phyloP scores from a whole-genome alignment of 2,113 vertebrate species.

The Verasper variegatus region DNA sequence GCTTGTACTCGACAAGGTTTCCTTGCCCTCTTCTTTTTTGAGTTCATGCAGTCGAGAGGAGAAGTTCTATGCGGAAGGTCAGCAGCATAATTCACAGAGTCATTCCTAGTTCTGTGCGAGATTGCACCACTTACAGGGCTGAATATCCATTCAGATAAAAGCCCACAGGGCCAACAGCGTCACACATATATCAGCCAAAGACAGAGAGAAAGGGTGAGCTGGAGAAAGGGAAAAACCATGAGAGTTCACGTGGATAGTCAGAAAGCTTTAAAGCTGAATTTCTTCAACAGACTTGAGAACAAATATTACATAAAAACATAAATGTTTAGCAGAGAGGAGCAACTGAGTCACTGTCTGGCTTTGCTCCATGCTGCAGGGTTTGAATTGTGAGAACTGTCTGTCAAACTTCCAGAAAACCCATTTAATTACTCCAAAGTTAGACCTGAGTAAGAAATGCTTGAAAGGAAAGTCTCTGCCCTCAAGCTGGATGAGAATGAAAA shows the following conservation, averaged over 20 bases:
- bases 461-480: slow-evolving; percentile 48
- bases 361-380: slow-evolving; percentile 28
- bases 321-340: slow-evolving; percentile 3
- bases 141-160: slow-evolving; percentile 55
- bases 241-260: background rate
- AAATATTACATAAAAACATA: slow-evolving; percentile 40
- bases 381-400: slow-evolving; percentile 39
- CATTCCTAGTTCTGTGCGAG: slow-evolving; percentile 21
- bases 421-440: slow-evolving; percentile 48
- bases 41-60: slow-evolving; percentile 38
- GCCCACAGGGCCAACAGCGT: slow-evolving; percentile 12
- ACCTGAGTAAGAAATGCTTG: slow-evolving; percentile 49
- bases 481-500: slow-evolving; percentile 49
- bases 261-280: slow-evolving; percentile 29
- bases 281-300: slow-evolving; percentile 35
- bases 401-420: slow-evolving; percentile 49
- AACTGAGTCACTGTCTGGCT: slow-evolving; percentile 6
- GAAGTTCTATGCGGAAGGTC: slow-evolving; percentile 44
- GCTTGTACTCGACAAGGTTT: slow-evolving; percentile 45
- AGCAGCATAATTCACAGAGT: slow-evolving; percentile 42
- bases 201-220: background rate
- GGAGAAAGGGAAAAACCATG: background rate
- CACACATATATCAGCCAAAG: background rate
- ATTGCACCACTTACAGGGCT: slow-evolving; percentile 38
- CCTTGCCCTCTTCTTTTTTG: slow-evolving; percentile 18